These are phyloP conservation scores for Apamea monoglypha DNA, from an alignment of 2,888 invertebrate species.

Conservation along the genomic window DNA sequence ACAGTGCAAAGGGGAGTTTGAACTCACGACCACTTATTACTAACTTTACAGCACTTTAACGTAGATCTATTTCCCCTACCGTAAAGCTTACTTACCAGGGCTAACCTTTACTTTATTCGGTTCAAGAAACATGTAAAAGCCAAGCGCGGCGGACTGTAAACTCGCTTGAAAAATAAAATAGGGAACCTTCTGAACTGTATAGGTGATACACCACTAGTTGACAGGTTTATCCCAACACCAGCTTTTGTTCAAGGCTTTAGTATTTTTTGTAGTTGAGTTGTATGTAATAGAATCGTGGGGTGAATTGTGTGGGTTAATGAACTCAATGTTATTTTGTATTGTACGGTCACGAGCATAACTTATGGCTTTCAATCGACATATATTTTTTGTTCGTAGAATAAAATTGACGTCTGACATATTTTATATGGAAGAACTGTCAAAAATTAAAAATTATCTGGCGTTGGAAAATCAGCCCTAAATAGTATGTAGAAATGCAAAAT, in stretches of 20 bases:
- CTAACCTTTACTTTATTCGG: constrained; percentile 17
- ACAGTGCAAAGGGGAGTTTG: not conserved
- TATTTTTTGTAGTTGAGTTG: not conserved
- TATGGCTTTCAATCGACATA: too few relatives aligned
- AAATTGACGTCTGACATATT: too few relatives aligned
- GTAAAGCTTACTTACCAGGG: not conserved
- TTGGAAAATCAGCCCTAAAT: too few relatives aligned
- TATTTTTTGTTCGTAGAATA: too few relatives aligned
- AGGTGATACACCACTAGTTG: constrained; percentile 8
- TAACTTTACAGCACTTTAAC: not conserved
- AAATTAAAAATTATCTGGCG: too few relatives aligned
- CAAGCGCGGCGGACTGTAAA: constrained; percentile 13
- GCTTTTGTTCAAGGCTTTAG: not conserved
- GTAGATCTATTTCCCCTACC: not conserved
- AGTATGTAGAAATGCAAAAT: too few relatives aligned
- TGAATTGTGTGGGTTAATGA: not conserved
- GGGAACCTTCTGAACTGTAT: not conserved
- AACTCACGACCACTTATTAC: not conserved
- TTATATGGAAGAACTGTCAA: too few relatives aligned
- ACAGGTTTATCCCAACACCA: constrained; percentile 22
- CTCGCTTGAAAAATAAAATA: constrained; percentile 35
- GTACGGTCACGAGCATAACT: not conserved
- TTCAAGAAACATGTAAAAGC: constrained; percentile 31
- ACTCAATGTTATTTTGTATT: not conserved
- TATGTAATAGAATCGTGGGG: not conserved